phyloP scores from a whole-genome alignment of 2,113 vertebrate genomes.

The Pogonocichla stellata region DNA sequence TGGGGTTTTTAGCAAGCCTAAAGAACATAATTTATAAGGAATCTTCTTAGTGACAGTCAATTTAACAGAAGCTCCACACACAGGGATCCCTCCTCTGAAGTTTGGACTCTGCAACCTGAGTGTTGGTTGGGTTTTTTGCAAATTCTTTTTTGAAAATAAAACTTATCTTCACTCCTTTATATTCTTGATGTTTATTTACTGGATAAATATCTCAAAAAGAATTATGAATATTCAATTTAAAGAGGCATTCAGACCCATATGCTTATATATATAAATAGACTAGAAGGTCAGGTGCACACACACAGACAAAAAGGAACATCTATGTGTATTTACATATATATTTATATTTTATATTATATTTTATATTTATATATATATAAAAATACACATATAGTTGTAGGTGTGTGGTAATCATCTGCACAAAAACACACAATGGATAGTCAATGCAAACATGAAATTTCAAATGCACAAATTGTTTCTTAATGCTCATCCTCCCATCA shows the following conservation, averaged over 20 bases:
- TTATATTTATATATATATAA: neutral
- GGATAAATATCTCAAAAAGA: neutral
- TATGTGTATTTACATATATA: neutral
- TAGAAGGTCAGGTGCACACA: neutral
- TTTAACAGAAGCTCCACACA: neutral
- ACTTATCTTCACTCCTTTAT: neutral
- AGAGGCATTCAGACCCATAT: neutral
- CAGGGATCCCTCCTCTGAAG: neutral
- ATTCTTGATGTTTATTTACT: neutral
- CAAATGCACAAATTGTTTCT: neutral
- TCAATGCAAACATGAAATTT: neutral
- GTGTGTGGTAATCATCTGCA: neutral
- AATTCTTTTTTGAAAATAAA: neutral
- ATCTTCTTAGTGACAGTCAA: neutral
- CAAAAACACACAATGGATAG: neutral
- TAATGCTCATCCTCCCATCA: neutral
- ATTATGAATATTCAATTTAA: neutral
- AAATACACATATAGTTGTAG: neutral
- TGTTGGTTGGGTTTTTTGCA: fast-evolving
- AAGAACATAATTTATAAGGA: neutral
- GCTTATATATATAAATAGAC: neutral
- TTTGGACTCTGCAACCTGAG: neutral
- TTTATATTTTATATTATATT: too few species aligned
- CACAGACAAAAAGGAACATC: neutral
- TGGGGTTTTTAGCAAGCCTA: neutral